Evolutionary conservation across 2,888 invertebrate species (phyloP), one percentile per base, ranked within the genome.

Genomic region (Campoplex nolae): DNA sequence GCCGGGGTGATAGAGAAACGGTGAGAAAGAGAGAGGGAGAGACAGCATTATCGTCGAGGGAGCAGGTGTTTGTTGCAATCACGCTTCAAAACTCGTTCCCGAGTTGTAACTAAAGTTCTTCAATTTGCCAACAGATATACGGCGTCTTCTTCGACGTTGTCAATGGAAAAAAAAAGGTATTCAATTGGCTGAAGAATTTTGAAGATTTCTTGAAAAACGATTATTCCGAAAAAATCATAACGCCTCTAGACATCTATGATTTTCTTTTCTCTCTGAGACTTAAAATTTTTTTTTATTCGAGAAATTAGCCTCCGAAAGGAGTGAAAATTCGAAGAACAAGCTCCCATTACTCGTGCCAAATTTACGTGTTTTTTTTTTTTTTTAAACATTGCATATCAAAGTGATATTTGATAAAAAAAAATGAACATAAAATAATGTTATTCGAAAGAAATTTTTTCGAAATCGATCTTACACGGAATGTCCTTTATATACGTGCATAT

Each of bases 11-110:
- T 9, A 77, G 32, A 13, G 8, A 38, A n/a, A 13, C 0, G 11
- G 32, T 3, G 18, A 45, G 51, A 79, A 62, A 71, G 67, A 9
- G 35, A 38, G 54, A 83, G n/a, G 38, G 76, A 35, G 23, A 32
- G 62, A 28, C 65, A 71, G 54, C 71, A 71, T 74, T 73, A 74
- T 78, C 62, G 51, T n/a, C 42, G 42, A 68, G 35, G 48, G 73
- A 48, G 67, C 35, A 42, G 23, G 51, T 65, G 76, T 56, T 76
- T 62, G 42, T 68, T 74, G 51, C 68, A 70, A 83, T 78, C 42
- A 35, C 16, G 23, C 78, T 78, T 56, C 23, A 67, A 62, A 42
- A 78, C 28, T 67, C 38, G 48, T 65, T 54, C 54, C 13, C 67
- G 23, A 67, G 65, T 38, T n/a, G 51, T 54, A 67, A 67, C 65